These are phyloP conservation scores for Motacilla tschutschensis DNA, from an alignment of 2,113 vertebrate species.

Conservation along the genomic window DNA sequence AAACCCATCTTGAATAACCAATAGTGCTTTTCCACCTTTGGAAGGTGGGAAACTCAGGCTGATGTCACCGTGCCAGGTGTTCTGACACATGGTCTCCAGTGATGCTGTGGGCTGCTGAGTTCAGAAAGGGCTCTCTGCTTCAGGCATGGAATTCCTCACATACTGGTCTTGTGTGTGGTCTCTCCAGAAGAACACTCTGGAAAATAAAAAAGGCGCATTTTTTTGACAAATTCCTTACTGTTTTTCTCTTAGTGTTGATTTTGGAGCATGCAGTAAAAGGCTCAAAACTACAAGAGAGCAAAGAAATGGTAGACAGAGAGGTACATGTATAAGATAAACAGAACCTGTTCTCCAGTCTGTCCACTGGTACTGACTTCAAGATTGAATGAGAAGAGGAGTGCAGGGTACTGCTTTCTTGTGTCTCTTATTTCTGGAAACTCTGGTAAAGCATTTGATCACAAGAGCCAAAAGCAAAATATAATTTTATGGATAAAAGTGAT, in stretches of 20 bases:
- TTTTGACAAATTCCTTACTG: neutral
- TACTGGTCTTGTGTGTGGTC: accelerated
- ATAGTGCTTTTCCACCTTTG: neutral
- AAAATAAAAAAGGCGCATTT: neutral
- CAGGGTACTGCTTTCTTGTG: neutral
- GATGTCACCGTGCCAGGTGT: neutral
- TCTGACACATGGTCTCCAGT: neutral
- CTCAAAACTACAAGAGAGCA: neutral
- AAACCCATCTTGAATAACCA: neutral
- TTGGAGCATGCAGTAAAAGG: neutral
- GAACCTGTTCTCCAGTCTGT: neutral
- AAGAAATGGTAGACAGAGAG: neutral
- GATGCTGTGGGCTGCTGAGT: neutral
- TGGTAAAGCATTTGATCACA: neutral
- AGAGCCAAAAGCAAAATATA: neutral
- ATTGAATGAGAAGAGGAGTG: neutral
- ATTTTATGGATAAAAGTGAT: neutral
- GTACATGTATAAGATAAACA: neutral
- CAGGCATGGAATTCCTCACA: accelerated
- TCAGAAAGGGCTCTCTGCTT: neutral
- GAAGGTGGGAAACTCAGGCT: neutral
- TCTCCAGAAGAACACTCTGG: neutral
- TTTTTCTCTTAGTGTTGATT: neutral
- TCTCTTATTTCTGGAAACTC: neutral
- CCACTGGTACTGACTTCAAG: neutral